phyloP scores from a whole-genome alignment of 2,888 invertebrate species.

The Oxyteleia sp. region DNA sequence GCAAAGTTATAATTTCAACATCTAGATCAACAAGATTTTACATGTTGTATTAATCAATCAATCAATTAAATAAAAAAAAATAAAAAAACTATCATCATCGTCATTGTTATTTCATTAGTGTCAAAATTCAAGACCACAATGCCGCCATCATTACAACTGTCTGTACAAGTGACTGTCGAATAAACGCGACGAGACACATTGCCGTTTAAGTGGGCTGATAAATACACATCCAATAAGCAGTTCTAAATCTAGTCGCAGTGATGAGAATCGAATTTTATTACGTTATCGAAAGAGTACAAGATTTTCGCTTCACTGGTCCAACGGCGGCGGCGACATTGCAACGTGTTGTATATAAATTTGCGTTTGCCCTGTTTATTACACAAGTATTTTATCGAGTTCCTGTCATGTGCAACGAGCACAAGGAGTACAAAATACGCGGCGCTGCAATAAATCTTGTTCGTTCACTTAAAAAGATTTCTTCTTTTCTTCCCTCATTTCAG shows the following conservation, averaged over 20 bases:
- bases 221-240: constrained; percentile 52
- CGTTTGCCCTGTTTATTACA: constrained; percentile 82
- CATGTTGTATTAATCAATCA: no score
- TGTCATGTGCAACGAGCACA: constrained; percentile 80
- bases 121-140: constrained; percentile 8
- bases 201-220: constrained; percentile 29
- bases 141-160: not conserved
- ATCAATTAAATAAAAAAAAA: no score
- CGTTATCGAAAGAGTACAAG: constrained; percentile 52
- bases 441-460: constrained; percentile 76
- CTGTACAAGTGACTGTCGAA: constrained; percentile 4
- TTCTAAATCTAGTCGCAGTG: constrained; percentile 37
- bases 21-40: no score
- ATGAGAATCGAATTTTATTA: constrained; percentile 72
- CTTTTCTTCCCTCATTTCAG: constrained; percentile 42
- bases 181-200: constrained; percentile 10
- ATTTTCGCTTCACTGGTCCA: constrained; percentile 41
- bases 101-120: no score
- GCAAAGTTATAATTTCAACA: no score
- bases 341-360: constrained; percentile 80
- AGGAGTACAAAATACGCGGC: constrained; percentile 63
- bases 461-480: constrained; percentile 74
- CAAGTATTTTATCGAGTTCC: constrained; percentile 84
- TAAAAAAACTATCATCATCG: no score
- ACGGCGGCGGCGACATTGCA: constrained; percentile 32